phyloP scores from a whole-genome alignment of 35 echinoderm and acorn worm species.

The Ophiothrix spiculata region DNA sequence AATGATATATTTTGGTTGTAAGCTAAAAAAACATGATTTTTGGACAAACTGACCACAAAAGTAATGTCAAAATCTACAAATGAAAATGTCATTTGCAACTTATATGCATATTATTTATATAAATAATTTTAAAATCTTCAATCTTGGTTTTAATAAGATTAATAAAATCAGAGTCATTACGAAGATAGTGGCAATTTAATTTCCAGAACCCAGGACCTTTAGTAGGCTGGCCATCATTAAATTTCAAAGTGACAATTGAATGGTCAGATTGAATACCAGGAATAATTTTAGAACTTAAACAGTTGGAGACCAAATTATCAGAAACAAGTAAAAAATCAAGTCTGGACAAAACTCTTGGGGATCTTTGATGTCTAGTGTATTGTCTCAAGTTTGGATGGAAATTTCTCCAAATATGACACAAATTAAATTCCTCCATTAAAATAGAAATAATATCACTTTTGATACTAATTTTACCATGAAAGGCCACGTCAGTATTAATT shows the following conservation, averaged over 20 bases:
- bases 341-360: background rate
- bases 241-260: background rate
- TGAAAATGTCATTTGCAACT: too few species aligned
- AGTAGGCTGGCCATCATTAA: background rate
- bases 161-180: constrained; percentile 1
- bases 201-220: background rate
- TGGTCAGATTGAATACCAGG: background rate
- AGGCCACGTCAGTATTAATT: too few species aligned
- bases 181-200: background rate
- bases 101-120: too few species aligned
- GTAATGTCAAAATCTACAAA: too few species aligned
- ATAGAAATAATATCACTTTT: background rate
- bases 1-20: too few species aligned
- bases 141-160: background rate
- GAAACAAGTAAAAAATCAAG: background rate
- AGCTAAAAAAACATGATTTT: too few species aligned
- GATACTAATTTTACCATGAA: too few species aligned
- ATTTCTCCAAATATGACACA: constrained; percentile 1
- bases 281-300: background rate
- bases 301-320: background rate
- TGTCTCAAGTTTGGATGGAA: background rate
- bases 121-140: background rate
- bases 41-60: too few species aligned
- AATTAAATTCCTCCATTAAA: constrained; percentile 2
- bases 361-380: background rate